Evolutionary conservation across 2,888 invertebrate genomes (phyloP).

Genomic region (Stomorhina lunata): DNA sequence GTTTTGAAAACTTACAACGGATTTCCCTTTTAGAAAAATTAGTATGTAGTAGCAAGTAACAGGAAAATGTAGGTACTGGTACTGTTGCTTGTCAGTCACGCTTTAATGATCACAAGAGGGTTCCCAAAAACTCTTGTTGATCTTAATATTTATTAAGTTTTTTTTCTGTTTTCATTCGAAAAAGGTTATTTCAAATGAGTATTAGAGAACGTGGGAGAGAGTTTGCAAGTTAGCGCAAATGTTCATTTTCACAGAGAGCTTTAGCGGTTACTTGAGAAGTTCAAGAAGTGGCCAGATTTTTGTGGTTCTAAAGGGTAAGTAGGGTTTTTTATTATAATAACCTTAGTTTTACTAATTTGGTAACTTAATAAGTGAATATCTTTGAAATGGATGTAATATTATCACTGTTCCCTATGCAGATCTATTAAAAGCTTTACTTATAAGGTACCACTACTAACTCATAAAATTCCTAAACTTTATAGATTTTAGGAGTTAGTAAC

Average conservation of each 20-base stretch:
- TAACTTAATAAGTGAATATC: no score
- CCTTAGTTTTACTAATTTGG: no score
- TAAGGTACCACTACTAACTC: no score
- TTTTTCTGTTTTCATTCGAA: conserved; percentile 4
- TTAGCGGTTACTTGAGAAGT: not conserved
- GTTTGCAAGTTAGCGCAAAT: no score
- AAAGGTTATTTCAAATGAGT: conserved; percentile 40
- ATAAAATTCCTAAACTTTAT: no score
- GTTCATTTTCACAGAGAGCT: conserved; percentile 2
- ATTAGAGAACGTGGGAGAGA: conserved; percentile 36
- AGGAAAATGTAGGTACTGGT: conserved; percentile 66
- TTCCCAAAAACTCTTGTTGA: conserved; percentile 62
- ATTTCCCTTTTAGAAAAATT: conserved; percentile 65
- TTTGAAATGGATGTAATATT: no score
- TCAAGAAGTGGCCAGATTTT: conserved; percentile 26
- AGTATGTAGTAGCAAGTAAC: conserved; percentile 53
- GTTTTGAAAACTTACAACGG: conserved; percentile 48
- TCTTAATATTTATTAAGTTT: conserved; percentile 40
- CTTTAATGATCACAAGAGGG: conserved; percentile 65
- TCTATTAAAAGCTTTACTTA: no score
- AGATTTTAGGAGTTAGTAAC: no score
- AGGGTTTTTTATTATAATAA: no score
- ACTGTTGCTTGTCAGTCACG: conserved; percentile 63
- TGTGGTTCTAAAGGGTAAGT: not conserved
- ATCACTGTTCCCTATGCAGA: no score